Base-by-base conservation (phyloP, 35 echinoderm and acorn worm genomes). In the Patiria miniata region DNA sequence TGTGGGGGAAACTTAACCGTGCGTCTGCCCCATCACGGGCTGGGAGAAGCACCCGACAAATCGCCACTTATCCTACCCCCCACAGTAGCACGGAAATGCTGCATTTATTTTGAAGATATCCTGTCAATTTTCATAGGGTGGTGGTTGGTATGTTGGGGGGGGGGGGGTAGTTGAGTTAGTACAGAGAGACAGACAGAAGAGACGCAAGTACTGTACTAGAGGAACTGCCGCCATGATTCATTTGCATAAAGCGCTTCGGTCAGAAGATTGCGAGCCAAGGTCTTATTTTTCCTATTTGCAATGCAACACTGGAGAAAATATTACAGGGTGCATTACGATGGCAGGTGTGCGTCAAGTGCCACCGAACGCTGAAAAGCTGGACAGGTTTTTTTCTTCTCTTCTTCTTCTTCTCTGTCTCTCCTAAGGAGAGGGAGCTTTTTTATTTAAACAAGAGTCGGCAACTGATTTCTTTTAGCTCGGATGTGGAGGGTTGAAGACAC, bases 261-360 rank as follows among this genome's bases (percentile, higher is more conserved):
- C 65, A 73, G 65, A 34, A 73, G 65, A 34, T 30, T 73, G 65
- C 65, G 14, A 73, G 22, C 65, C 65, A 73, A 73, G 65, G 65
- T 73, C 34, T 73, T 73, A 36, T 73, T 32, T 47, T 73, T 36
- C 65, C 26, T 73, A 73, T 73, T 73, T 73, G 65, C 65, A 73
- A 73, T 73, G 65, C 65, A 73, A 73, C 65, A 73, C 65, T 26
- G 65, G 26, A 73, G 65, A 73, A 73, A 73, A 73, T 73, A 73
- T 73, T 73, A 73, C 65, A 34, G 65, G 8, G 65, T 73, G 65
- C 65, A 73, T 73, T 73, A 73, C n/a, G 29, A 23, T 14, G 65
- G 34, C 65, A 73, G 65, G 65, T 73, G 65, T 34, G 65, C 2
- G 23, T 73, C 26, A 34, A 73, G 65, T 73, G 65, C 65, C 34